Conservation (phyloP, 2,888 invertebrate species). For the Melolontha melolontha region DNA sequence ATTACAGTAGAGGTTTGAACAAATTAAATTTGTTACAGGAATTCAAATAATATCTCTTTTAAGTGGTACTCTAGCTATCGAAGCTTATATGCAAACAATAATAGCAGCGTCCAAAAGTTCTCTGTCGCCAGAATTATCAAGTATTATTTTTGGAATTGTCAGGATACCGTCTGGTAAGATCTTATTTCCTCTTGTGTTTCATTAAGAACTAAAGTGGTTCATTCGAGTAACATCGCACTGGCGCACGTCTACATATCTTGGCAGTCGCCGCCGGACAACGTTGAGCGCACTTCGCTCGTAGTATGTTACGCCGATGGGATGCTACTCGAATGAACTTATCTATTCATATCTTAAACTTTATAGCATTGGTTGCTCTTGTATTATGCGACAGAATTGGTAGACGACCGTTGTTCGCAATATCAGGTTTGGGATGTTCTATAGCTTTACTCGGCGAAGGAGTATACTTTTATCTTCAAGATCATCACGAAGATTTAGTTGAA, state of each 20-base stretch:
- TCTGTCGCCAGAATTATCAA: conserved; percentile 69
- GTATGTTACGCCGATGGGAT: too few relatives aligned
- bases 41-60: conserved; percentile 71
- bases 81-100: conserved; percentile 72
- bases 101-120: conserved; percentile 69
- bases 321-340: too few relatives aligned
- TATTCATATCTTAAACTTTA: conserved; percentile 1
- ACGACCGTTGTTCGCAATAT: conserved; percentile 68
- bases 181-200: too few relatives aligned
- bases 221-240: background rate
- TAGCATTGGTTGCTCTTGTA: conserved; percentile 55
- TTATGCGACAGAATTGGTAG: conserved; percentile 70
- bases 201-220: conserved; percentile 28
- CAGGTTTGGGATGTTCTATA: conserved; percentile 69
- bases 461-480: conserved; percentile 70
- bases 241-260: too few relatives aligned
- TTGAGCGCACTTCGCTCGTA: too few relatives aligned
- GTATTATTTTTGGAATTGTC: conserved; percentile 72
- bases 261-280: too few relatives aligned
- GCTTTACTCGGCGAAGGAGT: conserved; percentile 67
- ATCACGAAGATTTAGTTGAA: conserved; percentile 60
- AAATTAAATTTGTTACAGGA: conserved; percentile 65
- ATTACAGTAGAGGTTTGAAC: too few relatives aligned
- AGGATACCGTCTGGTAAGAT: conserved; percentile 68
- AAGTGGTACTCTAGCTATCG: conserved; percentile 71